Base-by-base conservation (phyloP, 2,888 invertebrate species). In the Crioceris asparagi region DNA sequence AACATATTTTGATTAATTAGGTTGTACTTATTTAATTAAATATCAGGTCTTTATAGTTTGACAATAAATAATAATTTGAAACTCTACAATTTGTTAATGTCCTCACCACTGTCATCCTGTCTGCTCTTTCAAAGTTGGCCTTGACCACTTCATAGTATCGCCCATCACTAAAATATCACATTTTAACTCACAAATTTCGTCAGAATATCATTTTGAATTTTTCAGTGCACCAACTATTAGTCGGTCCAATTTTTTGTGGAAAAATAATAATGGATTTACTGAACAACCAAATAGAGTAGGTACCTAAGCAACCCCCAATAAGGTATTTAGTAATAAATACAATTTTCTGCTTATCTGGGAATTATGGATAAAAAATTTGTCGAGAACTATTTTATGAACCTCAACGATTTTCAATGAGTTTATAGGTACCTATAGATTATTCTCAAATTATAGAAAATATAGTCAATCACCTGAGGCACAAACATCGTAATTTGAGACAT, bases 101-200 rank as follows among this genome's bases (percentile, higher is more conserved):
- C 39, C 98, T 73, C 0, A 99, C 97, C 7, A 98, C 96, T 0
- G 96, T 96, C 50, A 79, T 78, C 48, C 98, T 77, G 66, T 97
- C 98, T 1, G 98, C 97, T 54, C 98, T 76, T 67, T 98, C 97
- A 65, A 97, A 99, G 68, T 99, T 99, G 0, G 97, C 97, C 65
- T 97, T 94, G 21, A 96, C 96, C 50, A 97, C 85, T 68, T 98
- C 98, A 62, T 96, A 99, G 67, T 99, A 99, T 41, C 97, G 85
- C 1, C 98, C 98, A 63, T 99, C 98, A 59, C 94, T 90, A 66
- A 32, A 69, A 69, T 32, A 36, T 19, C 32, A 44, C 17, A 29
- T 7, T 16, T 19, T 18, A 12, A 2, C 12, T 36, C 4, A 4
- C 18, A 29, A 27, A 12, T 26, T 4, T 23, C 8, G 5, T 16